Evolutionary conservation across 1,140 invertebrate species (phyloP), one percentile per base, ranked within the genome.

Genomic region (Meloidogyne hapla): DNA sequence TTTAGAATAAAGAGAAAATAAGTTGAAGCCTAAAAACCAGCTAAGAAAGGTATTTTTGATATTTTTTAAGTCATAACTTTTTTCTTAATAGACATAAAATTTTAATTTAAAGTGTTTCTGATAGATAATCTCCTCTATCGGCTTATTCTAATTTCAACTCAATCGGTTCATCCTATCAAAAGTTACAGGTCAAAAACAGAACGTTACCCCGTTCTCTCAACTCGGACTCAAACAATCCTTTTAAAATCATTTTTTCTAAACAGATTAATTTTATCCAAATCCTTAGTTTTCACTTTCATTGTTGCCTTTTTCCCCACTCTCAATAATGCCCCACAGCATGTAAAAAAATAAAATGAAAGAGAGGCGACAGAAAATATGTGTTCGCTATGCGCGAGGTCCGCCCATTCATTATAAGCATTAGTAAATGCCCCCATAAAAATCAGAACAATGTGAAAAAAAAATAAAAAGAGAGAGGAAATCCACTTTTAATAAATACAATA

Each of bases 281-380:
- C 48, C 48, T 56, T 56, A 8, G n/a, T 56, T 56, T 56, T 9
- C n/a, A 3, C 48, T 56, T 56, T 56, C 48, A 8, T 56, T 56
- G 48, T 56, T 56, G 48, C 48, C 48, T 56, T 56, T 48, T 48
- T 48, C 15, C 13, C 5, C 4, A 42, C 45, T 33, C 33, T 33
- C 33, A 33, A 33, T 33, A 33, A 33, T 33, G 33, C 33, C 33
- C 15, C 48, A 56, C 48, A 56, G 48, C 48, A 56, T 56, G 48
- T 56, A 56, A 56, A 56, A 56, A 56, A 56, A 56, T 56, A 56
- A 56, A 56, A 56, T 56, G n/a, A 56, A 56, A 56, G 48, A 18
- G 48, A 56, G 48, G n/a, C 48, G 48, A 56, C 48, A 56, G n/a
- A 56, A 56, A n/a, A 56, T 8, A n/a, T 56, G 6, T 56, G 18